Conservation (phyloP, 2,797 vertebrate species). For the Enteromius mattozi region DNA sequence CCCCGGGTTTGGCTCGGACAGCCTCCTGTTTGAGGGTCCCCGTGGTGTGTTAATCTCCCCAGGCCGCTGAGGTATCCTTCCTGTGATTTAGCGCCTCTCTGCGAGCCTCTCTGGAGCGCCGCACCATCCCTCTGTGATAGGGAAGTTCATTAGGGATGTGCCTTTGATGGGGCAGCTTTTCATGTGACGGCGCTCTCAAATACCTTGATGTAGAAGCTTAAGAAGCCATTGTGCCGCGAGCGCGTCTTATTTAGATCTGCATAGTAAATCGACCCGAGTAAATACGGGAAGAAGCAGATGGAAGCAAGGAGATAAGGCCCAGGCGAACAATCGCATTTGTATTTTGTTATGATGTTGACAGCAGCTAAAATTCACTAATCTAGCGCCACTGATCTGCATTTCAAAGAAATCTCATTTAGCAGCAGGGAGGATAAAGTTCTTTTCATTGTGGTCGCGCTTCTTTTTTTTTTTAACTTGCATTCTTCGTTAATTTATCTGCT, state of each 20-base stretch:
- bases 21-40: conserved; percentile 78
- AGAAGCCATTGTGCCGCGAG: conserved; percentile 99
- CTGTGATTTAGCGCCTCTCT: conserved; percentile 61
- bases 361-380: conserved; percentile 99
- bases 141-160: conserved; percentile 99
- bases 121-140: conserved; percentile 89
- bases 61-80: conserved; percentile 74
- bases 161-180: conserved; percentile 98
- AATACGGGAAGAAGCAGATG: conserved; percentile 99
- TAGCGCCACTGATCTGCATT: conserved; percentile 99
- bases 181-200: conserved; percentile 99
- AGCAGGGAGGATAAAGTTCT: conserved; percentile 99
- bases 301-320: conserved; percentile 97
- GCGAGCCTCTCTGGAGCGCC: conserved; percentile 57
- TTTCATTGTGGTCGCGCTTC: conserved; percentile 86
- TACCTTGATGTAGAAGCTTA: conserved; percentile 99
- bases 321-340: conserved; percentile 99
- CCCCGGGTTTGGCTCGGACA: conserved; percentile 72
- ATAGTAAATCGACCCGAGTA: conserved; percentile 99
- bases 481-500: conserved; percentile 99
- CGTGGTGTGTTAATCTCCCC: conserved; percentile 89
- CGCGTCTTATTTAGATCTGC: conserved; percentile 99
- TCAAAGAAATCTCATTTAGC: conserved; percentile 99
- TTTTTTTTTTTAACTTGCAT: conserved; percentile 89
- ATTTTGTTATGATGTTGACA: conserved; percentile 99